Conservation (phyloP, 2,797 vertebrate species). For the Botia kubotai region DNA sequence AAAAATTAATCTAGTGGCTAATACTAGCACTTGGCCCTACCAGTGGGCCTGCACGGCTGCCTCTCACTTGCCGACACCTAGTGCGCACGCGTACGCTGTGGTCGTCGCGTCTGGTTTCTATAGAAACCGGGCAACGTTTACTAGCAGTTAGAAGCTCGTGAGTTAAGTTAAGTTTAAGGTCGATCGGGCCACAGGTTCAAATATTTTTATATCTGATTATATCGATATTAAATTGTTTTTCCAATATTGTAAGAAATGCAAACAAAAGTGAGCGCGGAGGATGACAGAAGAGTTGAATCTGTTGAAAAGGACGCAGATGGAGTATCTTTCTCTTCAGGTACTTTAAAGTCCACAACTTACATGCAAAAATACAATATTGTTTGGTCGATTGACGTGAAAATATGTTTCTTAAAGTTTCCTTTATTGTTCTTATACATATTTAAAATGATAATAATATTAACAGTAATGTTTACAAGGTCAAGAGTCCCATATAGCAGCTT, state of each 20-base stretch:
- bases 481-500: background rate
- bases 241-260: background rate
- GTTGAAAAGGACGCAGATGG: background rate
- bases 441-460: background rate
- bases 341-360: background rate
- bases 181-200: background rate
- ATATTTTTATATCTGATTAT: background rate
- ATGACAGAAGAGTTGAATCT: background rate
- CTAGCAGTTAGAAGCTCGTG: background rate
- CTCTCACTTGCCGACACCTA: background rate
- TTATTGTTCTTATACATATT: background rate
- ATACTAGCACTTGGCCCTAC: no score
- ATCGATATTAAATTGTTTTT: background rate
- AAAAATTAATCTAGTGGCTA: no score
- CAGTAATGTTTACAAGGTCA: background rate
- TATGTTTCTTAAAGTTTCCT: no score
- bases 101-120: constrained; percentile 29
- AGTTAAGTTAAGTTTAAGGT: background rate
- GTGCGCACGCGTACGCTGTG: background rate
- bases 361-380: background rate
- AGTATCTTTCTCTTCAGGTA: constrained; percentile 22
- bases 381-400: no score
- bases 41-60: background rate
- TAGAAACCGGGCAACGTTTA: constrained; percentile 46
- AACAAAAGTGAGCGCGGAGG: background rate